Base-by-base conservation (phyloP, 2,888 invertebrate genomes). In the Callosobruchus maculatus region DNA sequence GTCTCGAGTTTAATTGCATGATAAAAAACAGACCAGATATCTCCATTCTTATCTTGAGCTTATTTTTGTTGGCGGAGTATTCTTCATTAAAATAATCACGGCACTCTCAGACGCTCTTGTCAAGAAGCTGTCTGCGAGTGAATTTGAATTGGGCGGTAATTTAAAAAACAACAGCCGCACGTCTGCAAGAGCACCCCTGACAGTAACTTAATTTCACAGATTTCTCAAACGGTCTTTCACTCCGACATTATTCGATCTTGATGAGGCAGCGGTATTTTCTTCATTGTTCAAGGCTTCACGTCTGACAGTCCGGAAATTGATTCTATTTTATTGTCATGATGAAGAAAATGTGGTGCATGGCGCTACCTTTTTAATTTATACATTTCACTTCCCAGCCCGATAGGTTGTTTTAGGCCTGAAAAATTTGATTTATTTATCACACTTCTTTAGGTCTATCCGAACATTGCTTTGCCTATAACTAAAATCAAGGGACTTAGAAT, bases 131-230 rank as follows among this genome's bases (percentile, higher is more conserved):
- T 21, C 67, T n/a, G 71, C 4, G 70, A 67, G 72, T 71, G 72
- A 71, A 74, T 74, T 71, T 71, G 74, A 74, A 71, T 71, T 71
- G 72, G 72, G 72, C 71, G 72, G 74, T 70, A 74, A 74, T 74
- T 74, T 71, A 49, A 71, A 74, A 74, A 71, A 74, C 74, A 74
- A 74, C 74, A 71, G 74, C 30, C 69, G 74, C 74, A 68, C 18
- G 49, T 49, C 49, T 13, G 13, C 49, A 0, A 18, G 49, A 49
- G 49, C 7, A 18, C 13, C 49, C 13, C 49, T 49, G 49, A 49
- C 49, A 49, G 49, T 49, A 49, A 49, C 49, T 49, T 49, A 49
- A 49, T 49, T 49, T 3, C 49, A 5, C 9, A 49, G 49, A 49
- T 49, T 49, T 49, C 49, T 5, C 13, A 49, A 26, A 49, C 49